Percentiles rank a stretch among this genome's conserved stretches.
Evolutionary conservation across 2,113 vertebrate species (phyloP).

Genomic region (Holacanthus passer): DNA sequence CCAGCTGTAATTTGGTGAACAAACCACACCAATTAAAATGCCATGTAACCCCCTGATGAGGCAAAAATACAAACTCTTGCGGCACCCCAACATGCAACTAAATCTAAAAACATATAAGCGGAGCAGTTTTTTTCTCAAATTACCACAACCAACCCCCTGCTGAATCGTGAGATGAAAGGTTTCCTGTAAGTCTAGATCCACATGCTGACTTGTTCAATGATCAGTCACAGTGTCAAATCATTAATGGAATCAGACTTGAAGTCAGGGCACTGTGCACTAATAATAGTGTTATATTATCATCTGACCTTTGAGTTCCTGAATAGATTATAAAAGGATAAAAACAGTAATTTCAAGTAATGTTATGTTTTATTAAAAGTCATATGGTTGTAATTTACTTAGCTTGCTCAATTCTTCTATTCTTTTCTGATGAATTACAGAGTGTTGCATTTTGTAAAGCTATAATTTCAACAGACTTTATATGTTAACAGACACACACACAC

Average conservation of each 20-base stretch:
- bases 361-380: no score
- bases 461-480: no score
- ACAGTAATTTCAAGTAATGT: no score
- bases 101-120: slow-evolving; percentile 45
- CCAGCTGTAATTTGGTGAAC: slow-evolving; percentile 70
- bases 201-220: not conserved
- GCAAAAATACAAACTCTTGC: slow-evolving; percentile 63
- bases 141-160: slow-evolving; percentile 30
- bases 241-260: not conserved
- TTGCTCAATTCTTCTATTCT: not conserved
- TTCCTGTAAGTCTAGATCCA: slow-evolving; percentile 5
- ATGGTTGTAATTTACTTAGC: not conserved
- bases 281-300: no score
- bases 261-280: not conserved
- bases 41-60: slow-evolving; percentile 61
- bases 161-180: not conserved
- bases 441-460: no score
- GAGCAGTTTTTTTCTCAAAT: not conserved
- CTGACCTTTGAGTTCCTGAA: no score
- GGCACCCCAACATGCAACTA: slow-evolving; percentile 45
- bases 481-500: no score
- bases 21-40: slow-evolving; percentile 63
- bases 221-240: not conserved
- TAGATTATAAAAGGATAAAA: no score
- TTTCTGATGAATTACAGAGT: not conserved